Evolutionary conservation across 2,113 vertebrate genomes (phyloP), one percentile per base, ranked within the genome.

Genomic region (Acanthochromis polyacanthus): DNA sequence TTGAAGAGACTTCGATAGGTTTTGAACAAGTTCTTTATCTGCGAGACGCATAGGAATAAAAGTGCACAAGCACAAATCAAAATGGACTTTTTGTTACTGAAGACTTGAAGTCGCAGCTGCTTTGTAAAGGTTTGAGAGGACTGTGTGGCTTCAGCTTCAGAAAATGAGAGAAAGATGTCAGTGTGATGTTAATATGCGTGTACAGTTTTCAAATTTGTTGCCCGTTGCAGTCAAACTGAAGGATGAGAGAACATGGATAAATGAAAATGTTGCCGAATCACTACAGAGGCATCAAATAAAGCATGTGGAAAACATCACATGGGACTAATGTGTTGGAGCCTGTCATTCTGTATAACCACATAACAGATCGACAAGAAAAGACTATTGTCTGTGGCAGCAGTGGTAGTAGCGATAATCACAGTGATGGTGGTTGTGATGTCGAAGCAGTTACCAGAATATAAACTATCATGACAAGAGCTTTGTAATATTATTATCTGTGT

Each of bases 131-230:
- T 1, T 36, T 36, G 6, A 9, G 32, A 36, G 6, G 32, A 8
- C 10, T 36, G 32, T 36, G 32, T 36, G 32, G 32, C 1, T 9
- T 8, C 16, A 53, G 4, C 57, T 22, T 67, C 60, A 51, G 32
- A 7, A 59, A 15, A 46, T 60, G 32, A 46, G 36, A 60, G 17
- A 2, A 53, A 40, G 30, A 5, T 30, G 30, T 30, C 30, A 30
- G 20, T 67, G 17, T 67, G 56, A 25, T 46, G n/a, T 12, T n/a
- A 46, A 67, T 67, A 60, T 46, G 25, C 46, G 55, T 15, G 25
- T 0, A 51, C 61, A 60, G 55, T 69, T 57, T 61, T 57, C 58
- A 20, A 20, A 23, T 28, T 17, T 48, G 25, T 60, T 56, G n/a
- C 20, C 10, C 23, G 12, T 63, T 10, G 32, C 38, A n/a, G 15